phyloP scores from a whole-genome alignment of 2,888 invertebrate genomes.

The Pogonocherus hispidulus region DNA sequence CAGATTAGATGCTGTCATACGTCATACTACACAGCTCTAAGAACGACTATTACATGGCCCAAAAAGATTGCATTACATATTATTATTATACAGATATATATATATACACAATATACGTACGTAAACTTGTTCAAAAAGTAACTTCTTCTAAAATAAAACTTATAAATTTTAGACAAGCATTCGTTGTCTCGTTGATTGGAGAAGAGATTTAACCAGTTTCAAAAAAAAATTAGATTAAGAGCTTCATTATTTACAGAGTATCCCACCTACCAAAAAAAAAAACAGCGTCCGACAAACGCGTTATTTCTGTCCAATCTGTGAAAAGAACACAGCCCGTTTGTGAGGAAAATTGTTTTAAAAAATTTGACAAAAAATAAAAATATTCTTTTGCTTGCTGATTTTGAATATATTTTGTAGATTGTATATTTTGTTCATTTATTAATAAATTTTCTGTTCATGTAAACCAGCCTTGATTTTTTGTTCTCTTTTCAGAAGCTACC shows the following conservation, averaged over 20 bases:
- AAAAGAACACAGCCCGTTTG: too few species aligned
- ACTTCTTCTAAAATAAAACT: slow-evolving; percentile 31
- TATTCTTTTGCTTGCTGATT: too few species aligned
- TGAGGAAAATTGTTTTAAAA: too few species aligned
- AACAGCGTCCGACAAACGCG: slow-evolving; percentile 17
- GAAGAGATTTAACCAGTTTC: slow-evolving; percentile 15
- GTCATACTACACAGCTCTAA: not conserved
- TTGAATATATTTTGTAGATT: too few species aligned
- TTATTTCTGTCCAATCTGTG: slow-evolving; percentile 1
- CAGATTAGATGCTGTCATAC: too few species aligned
- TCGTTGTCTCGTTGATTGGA: not conserved
- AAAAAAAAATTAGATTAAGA: slow-evolving; percentile 2
- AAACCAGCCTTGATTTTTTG: too few species aligned
- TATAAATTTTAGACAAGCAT: slow-evolving; percentile 21
- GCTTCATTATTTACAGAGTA: slow-evolving; percentile 13
- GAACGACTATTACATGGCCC: slow-evolving; percentile 27
- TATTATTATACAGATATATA: too few species aligned
- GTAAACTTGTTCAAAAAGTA: slow-evolving; percentile 24
- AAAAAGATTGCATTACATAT: slow-evolving; percentile 20
- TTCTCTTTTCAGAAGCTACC: too few species aligned
- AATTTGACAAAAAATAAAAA: too few species aligned
- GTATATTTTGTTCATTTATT: too few species aligned
- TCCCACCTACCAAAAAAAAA: slow-evolving; percentile 12
- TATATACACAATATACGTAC: too few species aligned
- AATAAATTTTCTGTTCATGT: too few species aligned